These are phyloP conservation scores for Tragelaphus buxtoni DNA, from an alignment of 2,113 vertebrate genomes.

Conservation along the genomic window DNA sequence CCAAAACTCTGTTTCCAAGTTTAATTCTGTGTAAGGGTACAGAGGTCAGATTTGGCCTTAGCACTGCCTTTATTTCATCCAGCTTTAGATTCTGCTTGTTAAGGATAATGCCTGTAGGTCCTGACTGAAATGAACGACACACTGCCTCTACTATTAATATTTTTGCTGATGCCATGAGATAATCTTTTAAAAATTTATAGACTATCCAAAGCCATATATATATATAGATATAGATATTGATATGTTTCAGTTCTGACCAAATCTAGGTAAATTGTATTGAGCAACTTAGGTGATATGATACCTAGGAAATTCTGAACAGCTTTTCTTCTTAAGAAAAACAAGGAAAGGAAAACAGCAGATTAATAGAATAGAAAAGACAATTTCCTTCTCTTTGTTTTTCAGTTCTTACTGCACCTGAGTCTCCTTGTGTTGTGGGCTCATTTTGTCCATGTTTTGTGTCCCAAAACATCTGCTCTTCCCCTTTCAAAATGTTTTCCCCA, in stretches of 20 bases:
- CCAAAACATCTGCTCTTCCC: not conserved
- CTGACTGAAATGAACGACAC: not conserved
- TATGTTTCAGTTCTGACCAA: not conserved
- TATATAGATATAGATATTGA: too few species aligned
- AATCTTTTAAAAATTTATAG: not conserved
- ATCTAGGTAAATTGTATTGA: not conserved
- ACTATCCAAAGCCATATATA: not conserved
- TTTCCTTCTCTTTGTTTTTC: not conserved
- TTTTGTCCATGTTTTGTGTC: not conserved
- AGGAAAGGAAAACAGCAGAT: not conserved
- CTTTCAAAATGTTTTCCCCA: not conserved
- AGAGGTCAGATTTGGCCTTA: not conserved
- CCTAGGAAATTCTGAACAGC: not conserved
- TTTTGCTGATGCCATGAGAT: not conserved
- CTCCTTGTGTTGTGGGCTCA: not conserved
- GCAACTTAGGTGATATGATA: not conserved
- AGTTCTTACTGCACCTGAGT: not conserved
- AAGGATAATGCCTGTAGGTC: not conserved
- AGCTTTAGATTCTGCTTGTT: not conserved
- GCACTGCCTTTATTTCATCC: not conserved
- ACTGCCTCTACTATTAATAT: not conserved
- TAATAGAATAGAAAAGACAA: not conserved
- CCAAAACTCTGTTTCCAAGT: not conserved
- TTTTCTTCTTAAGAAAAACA: not conserved
- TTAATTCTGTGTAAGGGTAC: not conserved